Evolutionary conservation across 2,797 vertebrate genomes (phyloP).

Genomic region (Acanthurus leucopareius): DNA sequence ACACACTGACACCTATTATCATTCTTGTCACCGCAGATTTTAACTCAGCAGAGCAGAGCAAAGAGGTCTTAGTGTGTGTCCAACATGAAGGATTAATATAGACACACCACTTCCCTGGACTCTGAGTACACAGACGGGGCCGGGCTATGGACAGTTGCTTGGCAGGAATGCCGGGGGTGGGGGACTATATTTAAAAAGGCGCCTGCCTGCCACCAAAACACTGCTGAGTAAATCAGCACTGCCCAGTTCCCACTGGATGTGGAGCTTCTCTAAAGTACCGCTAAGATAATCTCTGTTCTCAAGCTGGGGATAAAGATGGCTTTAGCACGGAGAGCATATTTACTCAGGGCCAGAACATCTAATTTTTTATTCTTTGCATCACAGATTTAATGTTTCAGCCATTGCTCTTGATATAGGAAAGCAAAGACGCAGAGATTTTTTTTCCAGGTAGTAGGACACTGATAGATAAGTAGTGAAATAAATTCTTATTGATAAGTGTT

Average conservation of each 20-base stretch:
- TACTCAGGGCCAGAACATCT: slow-evolving; percentile 44
- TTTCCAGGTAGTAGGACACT: background rate
- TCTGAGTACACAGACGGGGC: slow-evolving; percentile 70
- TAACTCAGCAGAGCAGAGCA: slow-evolving; percentile 42
- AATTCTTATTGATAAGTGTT: slow-evolving; percentile 33
- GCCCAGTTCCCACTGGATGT: slow-evolving; percentile 70
- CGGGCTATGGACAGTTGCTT: slow-evolving; percentile 80
- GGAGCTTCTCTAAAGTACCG: slow-evolving; percentile 54
- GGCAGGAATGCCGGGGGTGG: slow-evolving; percentile 80
- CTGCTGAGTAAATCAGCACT: slow-evolving; percentile 71
- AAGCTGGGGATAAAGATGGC: slow-evolving; percentile 61
- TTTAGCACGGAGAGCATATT: slow-evolving; percentile 54
- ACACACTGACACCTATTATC: slow-evolving; percentile 39
- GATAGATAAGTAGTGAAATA: slow-evolving; percentile 40
- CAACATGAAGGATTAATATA: slow-evolving; percentile 79
- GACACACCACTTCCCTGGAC: slow-evolving; percentile 69
- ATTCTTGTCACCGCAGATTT: slow-evolving; percentile 35
- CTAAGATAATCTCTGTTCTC: slow-evolving; percentile 61
- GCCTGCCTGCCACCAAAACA: slow-evolving; percentile 76
- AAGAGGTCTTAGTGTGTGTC: slow-evolving; percentile 61
- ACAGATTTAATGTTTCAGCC: slow-evolving; percentile 1
- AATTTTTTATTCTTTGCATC: slow-evolving; percentile 35
- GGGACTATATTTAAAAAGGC: slow-evolving; percentile 85
- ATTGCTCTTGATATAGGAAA: background rate
- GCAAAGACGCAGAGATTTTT: slow-evolving; percentile 22